Base-by-base conservation (phyloP, 2,888 invertebrate genomes). In the Ptilodon capucinus region DNA sequence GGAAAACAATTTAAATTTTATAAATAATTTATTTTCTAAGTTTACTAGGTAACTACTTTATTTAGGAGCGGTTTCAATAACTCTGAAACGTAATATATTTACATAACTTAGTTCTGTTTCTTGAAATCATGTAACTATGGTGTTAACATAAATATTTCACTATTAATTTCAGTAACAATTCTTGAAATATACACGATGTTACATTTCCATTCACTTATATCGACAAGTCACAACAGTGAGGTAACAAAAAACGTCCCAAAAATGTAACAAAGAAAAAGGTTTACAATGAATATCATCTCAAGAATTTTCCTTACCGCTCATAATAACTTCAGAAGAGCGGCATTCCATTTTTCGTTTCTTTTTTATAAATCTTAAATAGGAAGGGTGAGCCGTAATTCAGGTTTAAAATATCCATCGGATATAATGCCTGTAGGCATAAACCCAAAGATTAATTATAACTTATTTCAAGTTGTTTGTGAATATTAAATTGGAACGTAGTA, bases 221-320 rank as follows among this genome's bases (percentile, higher is more conserved):
- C 46, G 44, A 57, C 51, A 57, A 54, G 55, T 60, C 61, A 58
- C 54, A 61, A 56, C 40, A 47, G 38, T 42, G 51, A 53, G 46
- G 54, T 52, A 47, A 43, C 36, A 52, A 56, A 59, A 55, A 55
- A 52, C 50, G 51, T 51, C 47, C 51, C 52, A 55, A 65, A 67
- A 71, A 64, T 54, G 49, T 58, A 45, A 67, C 68, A 68, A 75
- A 71, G 60, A 60, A 64, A 62, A 62, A 64, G 57, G 60, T 70
- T 62, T 60, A 57, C 57, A 68, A 65, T 64, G 59, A 70, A 69
- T 68, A 66, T 54, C 66, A 59, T 70, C 65, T 66, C 54, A 35
- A 58, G 60, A 63, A 60, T 57, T 59, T 64, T 64, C 58, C 48
- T 58, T 65, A 42, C 48, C 52, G 46, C 54, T 50, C 46, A 57